Base-by-base conservation (phyloP, 2,888 invertebrate species). In the Eugnorisma glareosa region DNA sequence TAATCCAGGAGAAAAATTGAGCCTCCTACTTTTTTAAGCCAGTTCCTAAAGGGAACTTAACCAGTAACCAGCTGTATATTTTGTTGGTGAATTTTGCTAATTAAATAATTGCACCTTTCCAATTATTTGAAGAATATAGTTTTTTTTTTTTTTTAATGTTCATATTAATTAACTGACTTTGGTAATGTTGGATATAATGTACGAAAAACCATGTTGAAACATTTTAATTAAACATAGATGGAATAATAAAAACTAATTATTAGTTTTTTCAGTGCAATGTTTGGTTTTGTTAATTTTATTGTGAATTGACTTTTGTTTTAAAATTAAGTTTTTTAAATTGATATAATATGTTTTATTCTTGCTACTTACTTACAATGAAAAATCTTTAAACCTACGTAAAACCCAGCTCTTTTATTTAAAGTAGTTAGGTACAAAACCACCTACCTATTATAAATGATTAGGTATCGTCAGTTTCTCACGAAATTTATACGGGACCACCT, bases 401-500 rank as follows among this genome's bases (percentile, higher is more conserved):
- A 67, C 8, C 13, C 59, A 66, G 40, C 4, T 37, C 13, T 40
- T 68, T 61, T 37, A 63, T 71, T 70, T 45, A 21, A 71, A 48
- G 37, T 59, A 71, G n/a, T 45, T 72, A 71, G 15, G 11, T 48
- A 70, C 18, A 37, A 57, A 70, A n/a, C 35, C 74, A 82, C 75
- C 67, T 82, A 63, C 54, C 69, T 78, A 84, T 86, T 74, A 83
- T 48, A 69, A 61, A 64, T 75, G 28, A 84, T 79, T 83, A 82
- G 67, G 67, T 67, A 73, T 76, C 68, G 54, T 81, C 75, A 40
- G 67, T 66, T 86, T 86, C 86, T 81, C 86, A 86, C 81, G 81
- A 79, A 77, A 69, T 81, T 83, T 75, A 83, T 81, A 70, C 69
- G 68, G 59, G 87, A 78, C 86, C 86, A 83, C 86, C 86, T 83